A percentile compares a stretch with the other conserved stretches of the same genome.
Evolutionary conservation across 2,888 invertebrate genomes (phyloP).

Genomic region (Hemicrepidius hirtus): DNA sequence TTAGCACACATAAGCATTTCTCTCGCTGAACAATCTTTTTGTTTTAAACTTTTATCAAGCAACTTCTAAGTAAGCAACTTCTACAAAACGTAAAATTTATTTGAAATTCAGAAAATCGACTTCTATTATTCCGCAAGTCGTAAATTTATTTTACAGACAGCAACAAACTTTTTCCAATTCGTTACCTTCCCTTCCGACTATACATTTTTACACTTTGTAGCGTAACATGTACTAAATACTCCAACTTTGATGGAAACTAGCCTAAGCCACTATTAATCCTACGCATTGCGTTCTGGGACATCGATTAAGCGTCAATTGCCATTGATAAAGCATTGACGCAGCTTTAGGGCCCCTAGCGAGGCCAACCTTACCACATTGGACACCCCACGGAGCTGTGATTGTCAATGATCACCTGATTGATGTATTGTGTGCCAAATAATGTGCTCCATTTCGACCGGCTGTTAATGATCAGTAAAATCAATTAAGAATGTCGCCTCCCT

Average conservation of each 20-base stretch:
- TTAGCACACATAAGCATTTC: too few species aligned
- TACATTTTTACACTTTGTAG: neutral
- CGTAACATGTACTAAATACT: neutral
- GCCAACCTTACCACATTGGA: constrained; percentile 32
- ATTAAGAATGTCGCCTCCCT: constrained; percentile 25
- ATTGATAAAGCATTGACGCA: constrained; percentile 41
- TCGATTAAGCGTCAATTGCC: constrained; percentile 49
- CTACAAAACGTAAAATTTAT: constrained; percentile 4
- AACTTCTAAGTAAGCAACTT: neutral
- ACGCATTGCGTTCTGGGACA: constrained; percentile 40
- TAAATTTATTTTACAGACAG: neutral
- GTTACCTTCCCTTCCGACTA: neutral
- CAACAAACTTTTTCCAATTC: too few species aligned
- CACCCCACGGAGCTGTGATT: constrained; percentile 32
- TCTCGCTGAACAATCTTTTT: too few species aligned
- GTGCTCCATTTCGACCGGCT: constrained; percentile 21
- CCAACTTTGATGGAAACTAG: neutral
- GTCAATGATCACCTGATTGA: constrained; percentile 40
- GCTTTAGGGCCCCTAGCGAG: constrained; percentile 31
- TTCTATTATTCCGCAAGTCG: neutral
- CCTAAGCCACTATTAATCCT: constrained; percentile 4
- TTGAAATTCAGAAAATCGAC: neutral
- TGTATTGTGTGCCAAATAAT: constrained; percentile 20
- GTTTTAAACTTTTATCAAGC: constrained; percentile 13
- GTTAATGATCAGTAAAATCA: constrained; percentile 29